Evolutionary conservation across 2,888 invertebrate genomes (phyloP), one percentile per base, ranked within the genome.

Genomic region (Operophtera brumata): DNA sequence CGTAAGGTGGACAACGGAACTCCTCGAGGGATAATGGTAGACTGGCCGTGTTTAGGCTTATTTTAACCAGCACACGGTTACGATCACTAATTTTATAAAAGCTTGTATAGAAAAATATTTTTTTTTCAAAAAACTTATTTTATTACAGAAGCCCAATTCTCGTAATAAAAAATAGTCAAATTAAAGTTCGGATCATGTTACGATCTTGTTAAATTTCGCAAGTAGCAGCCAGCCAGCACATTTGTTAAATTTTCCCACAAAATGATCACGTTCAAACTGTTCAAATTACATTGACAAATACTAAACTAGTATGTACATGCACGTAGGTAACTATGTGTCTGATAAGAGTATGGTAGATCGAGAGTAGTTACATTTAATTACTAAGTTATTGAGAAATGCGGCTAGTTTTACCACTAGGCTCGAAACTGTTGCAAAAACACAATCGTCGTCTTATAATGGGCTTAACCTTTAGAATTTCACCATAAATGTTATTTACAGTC

Each of bases 381-480:
- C 62, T 64, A 60, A 57, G 61, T 64, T 66, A 67, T 65, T 52
- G 53, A 66, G 69, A 73, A 73, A 73, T 73, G 70, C 75, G 75
- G 77, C 71, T 70, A 64, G 66, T 66, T n/a, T 71, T 75, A 71
- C 71, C 74, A 71, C 63, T 67, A 65, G 63, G 61, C 59, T 65
- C 66, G 66, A 68, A 70, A 65, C 61, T 70, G 61, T 55, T 65
- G 69, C 69, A 79, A 77, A 79, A 81, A 77, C 64, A 56, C 54
- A 54, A 65, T 74, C 57, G 66, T 64, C 53, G 57, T 47, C 66
- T 70, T n/a, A 54, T 84, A 84, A 85, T 84, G 68, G 75, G 70
- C 62, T 77, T 86, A 80, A 86, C 86, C 86, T 87, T 87, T 86
- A 51, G 45, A 67, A 75, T 78, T 82, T 81, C 78, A 64, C 71